Base-by-base conservation (phyloP, 2,113 vertebrate genomes). In the Coryphaenoides rupestris region DNA sequence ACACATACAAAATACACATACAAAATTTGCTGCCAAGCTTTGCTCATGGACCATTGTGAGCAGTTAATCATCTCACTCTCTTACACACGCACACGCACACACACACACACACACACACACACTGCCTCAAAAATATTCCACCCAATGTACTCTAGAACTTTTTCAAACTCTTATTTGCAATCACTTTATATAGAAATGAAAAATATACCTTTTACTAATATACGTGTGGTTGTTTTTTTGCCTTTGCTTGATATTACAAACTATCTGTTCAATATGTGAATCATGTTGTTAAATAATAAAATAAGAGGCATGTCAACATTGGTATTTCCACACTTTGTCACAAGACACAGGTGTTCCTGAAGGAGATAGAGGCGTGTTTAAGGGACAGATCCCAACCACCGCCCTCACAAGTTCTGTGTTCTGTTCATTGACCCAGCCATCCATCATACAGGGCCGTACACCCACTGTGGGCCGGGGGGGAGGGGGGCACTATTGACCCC, bases 401-500 rank as follows among this genome's bases (percentile, higher is more conserved):
- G 61, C 62, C 26, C 56, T 66, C 67, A 58, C 65, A 72, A 68
- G 63, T 28, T 66, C 66, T 56, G 63, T 70, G 24, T 6, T 26
- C 24, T 26, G 24, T 26, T 58, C 65, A n/a, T n/a, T n/a, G n/a
- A 55, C 70, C 66, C 50, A 76, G 68, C 78, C 63, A 21, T 68
- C 66, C 59, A 62, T 80, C 77, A 70, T 59, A 62, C 68, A 58
- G 68, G 61, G 68, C 60, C 40, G 5, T 45, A 45, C 5, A 45
- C 40, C 5, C 58, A 50, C 67, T 22, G 55, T 52, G n/a, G 13
- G 12, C 13, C 64, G 7, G 53, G 19, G 23, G 58, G 21, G 4
- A 10, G 17, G 4, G 21, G 10, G 5, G 19, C 62, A 76, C 74
- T 90, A 98, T 46, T 94, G 94, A 2, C 93, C 92, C 24, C 95